Conservation (phyloP, 1,140 invertebrate species). For the Dufourea novaeangliae region DNA sequence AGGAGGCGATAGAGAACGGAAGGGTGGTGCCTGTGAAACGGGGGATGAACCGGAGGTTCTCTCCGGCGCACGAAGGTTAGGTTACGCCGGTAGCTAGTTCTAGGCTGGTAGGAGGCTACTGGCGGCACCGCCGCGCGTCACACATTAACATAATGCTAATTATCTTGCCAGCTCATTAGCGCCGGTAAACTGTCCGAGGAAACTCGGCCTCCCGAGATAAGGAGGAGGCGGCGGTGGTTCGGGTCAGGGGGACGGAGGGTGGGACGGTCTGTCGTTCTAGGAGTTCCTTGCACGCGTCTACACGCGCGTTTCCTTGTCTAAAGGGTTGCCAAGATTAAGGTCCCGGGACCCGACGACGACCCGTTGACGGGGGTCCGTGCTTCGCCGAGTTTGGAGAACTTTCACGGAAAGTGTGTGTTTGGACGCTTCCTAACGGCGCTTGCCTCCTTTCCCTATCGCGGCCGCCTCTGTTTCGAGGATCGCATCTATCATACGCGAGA, state of each 20-base stretch:
- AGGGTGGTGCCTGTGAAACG: constrained; percentile 36
- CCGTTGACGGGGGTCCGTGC: constrained; percentile 63
- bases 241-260: constrained; percentile 48
- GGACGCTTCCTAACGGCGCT: constrained; percentile 61
- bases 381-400: constrained; percentile 60
- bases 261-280: constrained; percentile 57
- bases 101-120: constrained; percentile 56
- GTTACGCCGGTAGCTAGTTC: constrained; percentile 74
- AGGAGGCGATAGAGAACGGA: neutral
- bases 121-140: constrained; percentile 68
- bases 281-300: constrained; percentile 48
- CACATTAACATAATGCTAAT: constrained; percentile 82
- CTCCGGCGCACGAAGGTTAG: constrained; percentile 65
- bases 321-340: constrained; percentile 58
- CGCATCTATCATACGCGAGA: constrained; percentile 56
- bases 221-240: constrained; percentile 49
- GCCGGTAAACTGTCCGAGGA: constrained; percentile 80
- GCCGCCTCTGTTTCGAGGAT: constrained; percentile 43
- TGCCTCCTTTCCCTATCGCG: constrained; percentile 27
- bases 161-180: constrained; percentile 82
- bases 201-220: constrained; percentile 75
- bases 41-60: constrained; percentile 56
- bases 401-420: constrained; percentile 59
- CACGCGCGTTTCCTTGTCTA: constrained; percentile 47
- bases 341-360: constrained; percentile 43